phyloP scores from a whole-genome alignment of 2,113 vertebrate species.

The Clinocottus analis region DNA sequence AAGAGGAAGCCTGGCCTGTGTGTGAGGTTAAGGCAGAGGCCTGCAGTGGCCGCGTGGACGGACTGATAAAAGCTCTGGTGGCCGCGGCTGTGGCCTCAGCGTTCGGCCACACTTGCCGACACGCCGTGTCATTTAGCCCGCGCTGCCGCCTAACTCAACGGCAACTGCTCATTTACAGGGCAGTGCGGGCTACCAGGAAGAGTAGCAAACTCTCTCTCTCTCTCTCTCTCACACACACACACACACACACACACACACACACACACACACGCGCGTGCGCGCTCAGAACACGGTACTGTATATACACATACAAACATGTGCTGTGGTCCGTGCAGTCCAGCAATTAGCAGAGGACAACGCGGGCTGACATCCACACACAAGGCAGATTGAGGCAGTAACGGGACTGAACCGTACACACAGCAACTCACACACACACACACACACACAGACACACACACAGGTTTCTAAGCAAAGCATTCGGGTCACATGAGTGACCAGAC shows the following conservation, averaged over 20 bases:
- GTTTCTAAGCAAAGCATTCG: constrained; percentile 41
- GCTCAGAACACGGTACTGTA: constrained; percentile 65
- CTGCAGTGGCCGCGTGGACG: constrained; percentile 75
- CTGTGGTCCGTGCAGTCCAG: constrained; percentile 62
- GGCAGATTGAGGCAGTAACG: constrained; percentile 46
- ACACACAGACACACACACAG: constrained; percentile 13
- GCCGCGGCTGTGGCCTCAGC: constrained; percentile 80
- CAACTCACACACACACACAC: constrained; percentile 11
- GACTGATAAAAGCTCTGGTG: constrained; percentile 83
- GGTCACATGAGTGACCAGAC: constrained; percentile 82
- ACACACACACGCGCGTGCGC: constrained; percentile 67
- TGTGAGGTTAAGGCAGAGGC: constrained; percentile 79
- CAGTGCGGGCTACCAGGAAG: constrained; percentile 80
- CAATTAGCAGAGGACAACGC: constrained; percentile 68
- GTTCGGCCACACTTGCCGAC: constrained; percentile 81
- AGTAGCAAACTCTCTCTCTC: constrained; percentile 50
- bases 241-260: constrained; percentile 66
- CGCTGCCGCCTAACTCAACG: constrained; percentile 80
- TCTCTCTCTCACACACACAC: constrained; percentile 58
- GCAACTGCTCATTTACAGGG: constrained; percentile 85
- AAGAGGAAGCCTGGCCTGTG: constrained; percentile 77
- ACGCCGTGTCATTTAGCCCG: constrained; percentile 83
- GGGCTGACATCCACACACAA: constrained; percentile 59
- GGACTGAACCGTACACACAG: constrained; percentile 28
- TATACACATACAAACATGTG: constrained; percentile 70